Percentiles rank a stretch among this genome's conserved stretches.
Evolutionary conservation across 2,113 vertebrate species (phyloP).

Genomic region (Agapornis roseicollis): DNA sequence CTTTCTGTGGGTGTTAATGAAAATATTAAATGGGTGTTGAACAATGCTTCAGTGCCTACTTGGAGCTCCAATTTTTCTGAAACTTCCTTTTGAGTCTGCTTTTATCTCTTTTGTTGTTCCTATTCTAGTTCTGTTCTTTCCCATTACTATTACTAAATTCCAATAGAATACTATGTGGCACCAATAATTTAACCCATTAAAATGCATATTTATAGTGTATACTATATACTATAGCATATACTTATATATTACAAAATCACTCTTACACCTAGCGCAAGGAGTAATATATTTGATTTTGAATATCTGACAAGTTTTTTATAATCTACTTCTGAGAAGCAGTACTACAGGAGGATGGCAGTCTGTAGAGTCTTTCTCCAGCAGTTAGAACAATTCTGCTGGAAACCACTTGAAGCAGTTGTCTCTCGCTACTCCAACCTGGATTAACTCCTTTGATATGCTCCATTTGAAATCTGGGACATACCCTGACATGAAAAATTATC

Average conservation of each 20-base stretch:
- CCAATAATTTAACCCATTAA: neutral
- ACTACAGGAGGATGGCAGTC: neutral
- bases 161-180: neutral
- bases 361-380: neutral
- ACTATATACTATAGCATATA: rapidly evolving
- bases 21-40: neutral
- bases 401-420: rapidly evolving
- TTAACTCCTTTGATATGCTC: neutral
- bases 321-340: neutral
- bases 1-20: neutral
- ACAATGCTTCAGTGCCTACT: neutral
- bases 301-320: neutral
- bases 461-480: neutral
- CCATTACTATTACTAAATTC: neutral
- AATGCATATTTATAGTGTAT: neutral
- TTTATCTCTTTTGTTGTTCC: neutral
- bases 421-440: neutral
- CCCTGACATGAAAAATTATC: neutral
- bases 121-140: neutral
- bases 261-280: neutral
- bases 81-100: neutral
- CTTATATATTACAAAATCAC: neutral
- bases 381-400: neutral
- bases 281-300: neutral
- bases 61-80: neutral